Base-by-base conservation (phyloP, 2,797 vertebrate genomes). In the Champsocephalus esox region DNA sequence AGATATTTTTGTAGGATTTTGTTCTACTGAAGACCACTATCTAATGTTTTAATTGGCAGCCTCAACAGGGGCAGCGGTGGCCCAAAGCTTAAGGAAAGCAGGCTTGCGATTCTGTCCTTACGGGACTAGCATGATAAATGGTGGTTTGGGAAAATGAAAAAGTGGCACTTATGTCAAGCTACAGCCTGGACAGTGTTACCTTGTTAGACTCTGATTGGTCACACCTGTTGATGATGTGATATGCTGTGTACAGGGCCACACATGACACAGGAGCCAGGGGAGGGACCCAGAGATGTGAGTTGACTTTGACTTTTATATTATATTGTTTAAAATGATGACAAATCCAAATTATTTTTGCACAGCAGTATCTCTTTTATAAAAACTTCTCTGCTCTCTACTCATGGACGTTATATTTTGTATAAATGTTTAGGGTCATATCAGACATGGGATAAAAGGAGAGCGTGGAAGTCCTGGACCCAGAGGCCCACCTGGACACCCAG, bases 391-490 rank as follows among this genome's bases (percentile, higher is more conserved):
- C 19, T 64, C 5, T 38, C 21, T 28, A 48, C 16, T 1, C 21
- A 19, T 8, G 19, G 8, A 1, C 4, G n/a, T 9, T 24, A 46
- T 1, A 2, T 28, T 17, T 28, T 0, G n/a, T 70, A 59, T 16
- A 0, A 32, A 56, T 76, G 57, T 43, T 4, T 57, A 94, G 93
- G 82, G 56, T 73, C 66, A 21, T 1, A 5, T 70, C 2, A 82
- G 70, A n/a, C 75, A 69, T 7, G 81, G 86, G 5, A 61, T 72
- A n/a, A 93, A 94, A 73, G 91, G 93, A 68, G 93, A 95, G 56
- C 92, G 84, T 61, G 91, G 91, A 46, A 87, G 94, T 17, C 89
- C 89, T 14, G 92, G 94, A 69, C 89, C 78, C 13, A 70, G 68
- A 50, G 92, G 92, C 2, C 84, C 64, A 21, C 82, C 88, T 6